phyloP scores from a whole-genome alignment of 2,888 invertebrate species.

The Timandra comae region DNA sequence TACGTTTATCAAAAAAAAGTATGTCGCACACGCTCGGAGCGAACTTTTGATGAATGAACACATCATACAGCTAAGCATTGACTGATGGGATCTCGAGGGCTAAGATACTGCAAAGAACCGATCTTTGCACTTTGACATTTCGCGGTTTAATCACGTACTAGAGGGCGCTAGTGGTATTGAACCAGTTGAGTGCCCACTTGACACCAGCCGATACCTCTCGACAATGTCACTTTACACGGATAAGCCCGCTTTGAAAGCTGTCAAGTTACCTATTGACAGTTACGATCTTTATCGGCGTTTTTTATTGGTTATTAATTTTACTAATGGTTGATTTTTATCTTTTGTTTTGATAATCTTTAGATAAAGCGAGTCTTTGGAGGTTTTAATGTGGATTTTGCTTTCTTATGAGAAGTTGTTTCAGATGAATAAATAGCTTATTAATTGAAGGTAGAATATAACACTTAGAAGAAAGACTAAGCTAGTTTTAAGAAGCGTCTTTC shows the following conservation, averaged over 20 bases:
- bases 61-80: constrained; percentile 49
- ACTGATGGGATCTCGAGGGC: constrained; percentile 42
- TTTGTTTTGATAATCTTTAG: neutral
- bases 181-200: constrained; percentile 56
- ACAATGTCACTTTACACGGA: constrained; percentile 52
- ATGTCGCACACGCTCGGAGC: constrained; percentile 39
- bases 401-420: too few species aligned
- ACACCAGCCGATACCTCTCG: constrained; percentile 61
- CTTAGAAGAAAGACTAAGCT: too few species aligned
- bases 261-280: constrained; percentile 13
- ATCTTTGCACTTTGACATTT: constrained; percentile 77
- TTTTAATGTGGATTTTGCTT: too few species aligned
- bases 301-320: constrained; percentile 26
- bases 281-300: constrained; percentile 34
- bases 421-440: too few species aligned
- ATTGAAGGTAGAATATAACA: too few species aligned
- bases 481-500: too few species aligned
- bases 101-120: constrained; percentile 51
- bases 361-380: neutral
- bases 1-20: constrained; percentile 17
- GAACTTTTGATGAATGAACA: constrained; percentile 65
- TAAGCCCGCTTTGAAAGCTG: constrained; percentile 22
- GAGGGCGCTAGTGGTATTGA: constrained; percentile 41
- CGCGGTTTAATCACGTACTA: constrained; percentile 74
- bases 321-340: neutral